Evolutionary conservation across 1,140 invertebrate species (phyloP).

Genomic region (Neuroterus valhalla): DNA sequence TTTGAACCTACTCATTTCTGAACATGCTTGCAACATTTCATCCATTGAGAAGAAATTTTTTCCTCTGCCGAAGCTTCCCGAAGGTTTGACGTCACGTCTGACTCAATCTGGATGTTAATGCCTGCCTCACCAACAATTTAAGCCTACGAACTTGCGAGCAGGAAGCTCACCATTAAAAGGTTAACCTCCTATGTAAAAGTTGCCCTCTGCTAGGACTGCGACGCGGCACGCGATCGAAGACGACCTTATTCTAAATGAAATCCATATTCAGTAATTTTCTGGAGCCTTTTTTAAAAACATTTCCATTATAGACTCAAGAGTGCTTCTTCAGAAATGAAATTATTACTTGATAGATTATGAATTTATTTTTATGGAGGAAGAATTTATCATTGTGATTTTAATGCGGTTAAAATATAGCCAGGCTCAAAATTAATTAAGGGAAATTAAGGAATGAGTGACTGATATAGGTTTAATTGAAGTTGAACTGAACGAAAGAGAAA

Average conservation of each 20-base stretch:
- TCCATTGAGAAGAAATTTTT: background rate
- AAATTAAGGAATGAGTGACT: too few species aligned
- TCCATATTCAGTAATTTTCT: constrained; percentile 9
- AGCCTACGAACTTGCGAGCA: constrained; percentile 5
- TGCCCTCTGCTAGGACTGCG: constrained; percentile 5
- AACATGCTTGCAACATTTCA: too few species aligned
- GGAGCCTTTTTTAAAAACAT: background rate
- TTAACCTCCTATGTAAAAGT: constrained; percentile 19
- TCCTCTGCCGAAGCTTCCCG: background rate
- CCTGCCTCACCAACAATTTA: background rate
- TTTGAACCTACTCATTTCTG: too few species aligned
- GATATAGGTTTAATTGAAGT: too few species aligned
- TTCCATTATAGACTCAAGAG: background rate
- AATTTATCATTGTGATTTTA: too few species aligned
- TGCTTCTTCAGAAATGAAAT: too few species aligned
- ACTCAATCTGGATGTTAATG: constrained; percentile 9
- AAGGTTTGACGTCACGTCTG: constrained; percentile 13
- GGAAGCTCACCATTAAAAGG: constrained; percentile 21
- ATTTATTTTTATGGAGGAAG: too few species aligned
- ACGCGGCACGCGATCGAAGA: constrained; percentile 9
- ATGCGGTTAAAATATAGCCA: too few species aligned
- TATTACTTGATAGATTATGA: too few species aligned
- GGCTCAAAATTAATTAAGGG: too few species aligned
- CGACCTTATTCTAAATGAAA: constrained; percentile 27
- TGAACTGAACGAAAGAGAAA: too few species aligned